These are phyloP conservation scores for Emydoidea blandingii DNA, from an alignment of 2,797 vertebrate species.

Conservation along the genomic window DNA sequence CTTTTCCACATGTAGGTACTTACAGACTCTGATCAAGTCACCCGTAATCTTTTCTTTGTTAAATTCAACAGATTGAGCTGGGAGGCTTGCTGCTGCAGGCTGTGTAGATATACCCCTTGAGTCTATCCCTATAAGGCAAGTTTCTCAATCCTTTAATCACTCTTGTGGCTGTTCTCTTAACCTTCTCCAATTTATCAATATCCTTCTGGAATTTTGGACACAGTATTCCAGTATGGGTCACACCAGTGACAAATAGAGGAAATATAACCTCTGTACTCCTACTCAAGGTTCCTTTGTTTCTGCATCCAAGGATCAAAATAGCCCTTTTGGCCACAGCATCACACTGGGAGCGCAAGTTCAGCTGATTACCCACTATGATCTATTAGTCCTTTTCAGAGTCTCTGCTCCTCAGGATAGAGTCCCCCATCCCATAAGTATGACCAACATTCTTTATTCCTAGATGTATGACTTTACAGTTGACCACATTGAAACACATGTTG, in stretches of 20 bases:
- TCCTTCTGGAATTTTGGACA: not conserved
- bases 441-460: constrained; percentile 11
- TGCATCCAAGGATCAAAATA: not conserved
- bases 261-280: not conserved
- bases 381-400: not conserved
- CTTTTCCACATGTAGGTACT: not conserved
- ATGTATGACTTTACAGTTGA: not conserved
- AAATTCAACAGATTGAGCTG: not conserved
- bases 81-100: not conserved
- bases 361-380: not conserved
- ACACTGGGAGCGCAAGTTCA: not conserved
- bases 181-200: not conserved
- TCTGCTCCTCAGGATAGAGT: not conserved
- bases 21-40: not conserved
- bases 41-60: not conserved
- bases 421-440: not conserved
- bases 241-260: not conserved
- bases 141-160: not conserved
- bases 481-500: not conserved
- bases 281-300: not conserved
- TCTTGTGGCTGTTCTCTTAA: not conserved
- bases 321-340: not conserved
- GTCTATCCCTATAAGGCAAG: not conserved
- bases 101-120: not conserved
- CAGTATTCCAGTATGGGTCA: not conserved